Evolutionary conservation across 2,888 invertebrate species (phyloP), one percentile per base, ranked within the genome.

Genomic region (Salpingus planirostris): DNA sequence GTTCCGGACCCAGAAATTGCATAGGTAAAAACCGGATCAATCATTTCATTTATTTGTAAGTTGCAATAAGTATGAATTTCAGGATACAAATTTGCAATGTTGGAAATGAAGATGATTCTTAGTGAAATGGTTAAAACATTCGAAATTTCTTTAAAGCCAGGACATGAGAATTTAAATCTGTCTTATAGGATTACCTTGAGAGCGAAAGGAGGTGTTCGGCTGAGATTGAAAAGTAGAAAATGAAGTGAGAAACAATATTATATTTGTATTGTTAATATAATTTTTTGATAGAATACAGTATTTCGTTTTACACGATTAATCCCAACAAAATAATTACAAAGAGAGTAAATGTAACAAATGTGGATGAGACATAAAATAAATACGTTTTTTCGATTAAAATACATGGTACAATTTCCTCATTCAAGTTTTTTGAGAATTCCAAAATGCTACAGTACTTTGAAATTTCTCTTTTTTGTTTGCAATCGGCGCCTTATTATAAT

Each of bases 51-150:
- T 8, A 18, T 18, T 18, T 5, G 5, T 18, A 18, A 6, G 5
- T 18, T 18, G 18, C 5, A 6, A n/a, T n/a, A n/a, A n/a, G n/a
- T n/a, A n/a, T n/a, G n/a, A 13, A 13, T 57, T 54, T 27, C 62
- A 64, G 76, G 76, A 33, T 65, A 73, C 50, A 71, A 73, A 36
- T 76, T 73, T 45, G 73, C 74, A 2, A 64, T 71, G 33, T 50
- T 76, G 46, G 75, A 76, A 59, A 71, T 76, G 53, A 76, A 76
- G 56, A 69, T 70, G 1, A 57, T 76, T 13, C 57, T 76, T 13
- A 70, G 72, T 10, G 59, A 68, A 10, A 44, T 76, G 15, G 46
- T 76, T 15, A 57, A 70, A 10, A 66, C 66, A 38, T 76, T 64
- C 46, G 59, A 65, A 3, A 37, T 76, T 14, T 41, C 59, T 5